Conservation (phyloP, 2,113 vertebrate species). For the Gallinago media region DNA sequence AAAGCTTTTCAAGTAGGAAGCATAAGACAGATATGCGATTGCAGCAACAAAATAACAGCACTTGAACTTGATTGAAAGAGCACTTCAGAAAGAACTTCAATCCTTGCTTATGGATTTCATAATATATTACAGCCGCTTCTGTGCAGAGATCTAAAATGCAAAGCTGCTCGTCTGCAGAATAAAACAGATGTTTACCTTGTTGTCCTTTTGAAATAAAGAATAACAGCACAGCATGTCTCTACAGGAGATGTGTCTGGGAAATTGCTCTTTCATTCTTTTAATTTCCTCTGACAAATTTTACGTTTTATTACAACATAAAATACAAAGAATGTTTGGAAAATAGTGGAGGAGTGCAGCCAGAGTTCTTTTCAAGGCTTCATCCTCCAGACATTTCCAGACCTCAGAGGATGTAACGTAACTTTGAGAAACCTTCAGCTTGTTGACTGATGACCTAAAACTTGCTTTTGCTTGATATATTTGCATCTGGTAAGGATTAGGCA, state of each 20-base stretch:
- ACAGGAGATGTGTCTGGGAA: neutral
- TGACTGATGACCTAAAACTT: neutral
- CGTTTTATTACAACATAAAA: constrained; percentile 18
- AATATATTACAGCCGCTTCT: neutral
- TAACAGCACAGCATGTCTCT: neutral
- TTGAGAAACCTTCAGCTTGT: neutral
- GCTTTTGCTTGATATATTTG: neutral
- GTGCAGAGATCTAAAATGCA: neutral
- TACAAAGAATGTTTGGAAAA: constrained; percentile 27
- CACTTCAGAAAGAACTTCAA: neutral
- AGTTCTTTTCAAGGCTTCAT: constrained; percentile 19
- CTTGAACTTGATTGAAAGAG: constrained; percentile 12
- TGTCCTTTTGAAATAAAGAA: neutral
- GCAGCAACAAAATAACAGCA: neutral
- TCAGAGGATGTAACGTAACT: neutral
- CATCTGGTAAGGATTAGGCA: neutral
- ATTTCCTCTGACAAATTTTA: constrained; percentile 46
- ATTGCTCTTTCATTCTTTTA: constrained; percentile 19
- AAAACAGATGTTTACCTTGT: neutral
- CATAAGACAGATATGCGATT: neutral
- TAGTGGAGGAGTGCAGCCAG: neutral
- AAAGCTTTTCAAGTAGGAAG: constrained; percentile 29
- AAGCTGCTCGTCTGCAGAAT: neutral
- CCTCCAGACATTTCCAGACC: neutral
- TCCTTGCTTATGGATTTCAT: neutral